A percentile compares a stretch with the other conserved stretches of the same genome.
Evolutionary conservation across 2,113 vertebrate genomes (phyloP).

Genomic region (Rostratula benghalensis): DNA sequence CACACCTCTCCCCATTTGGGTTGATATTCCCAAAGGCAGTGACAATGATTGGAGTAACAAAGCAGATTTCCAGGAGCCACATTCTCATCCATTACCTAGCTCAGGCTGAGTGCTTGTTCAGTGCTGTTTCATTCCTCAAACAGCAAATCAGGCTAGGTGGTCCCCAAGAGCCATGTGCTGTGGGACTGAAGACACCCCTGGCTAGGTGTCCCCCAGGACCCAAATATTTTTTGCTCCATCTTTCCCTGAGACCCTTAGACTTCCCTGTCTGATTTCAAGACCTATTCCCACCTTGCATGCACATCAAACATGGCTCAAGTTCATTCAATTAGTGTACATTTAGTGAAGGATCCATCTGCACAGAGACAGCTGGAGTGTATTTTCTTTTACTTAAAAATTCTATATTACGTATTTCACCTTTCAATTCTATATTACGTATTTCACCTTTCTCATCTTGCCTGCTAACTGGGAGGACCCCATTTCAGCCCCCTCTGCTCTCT

Average conservation of each 20-base stretch:
- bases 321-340: not conserved
- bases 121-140: not conserved
- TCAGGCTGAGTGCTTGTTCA: fast-evolving
- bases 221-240: not conserved
- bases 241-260: not conserved
- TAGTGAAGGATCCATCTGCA: not conserved
- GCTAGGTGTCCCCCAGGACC: too few relatives aligned
- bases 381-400: not conserved
- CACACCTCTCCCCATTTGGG: too few relatives aligned
- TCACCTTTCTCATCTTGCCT: not conserved
- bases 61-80: not conserved
- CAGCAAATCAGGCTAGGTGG: fast-evolving
- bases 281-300: not conserved
- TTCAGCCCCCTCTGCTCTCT: not conserved
- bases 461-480: not conserved
- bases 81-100: not conserved
- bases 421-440: not conserved
- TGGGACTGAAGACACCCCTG: not conserved
- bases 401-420: not conserved
- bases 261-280: not conserved
- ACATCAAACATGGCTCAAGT: not conserved
- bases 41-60: not conserved
- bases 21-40: not conserved
- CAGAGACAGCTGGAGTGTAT: not conserved
- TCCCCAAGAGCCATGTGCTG: not conserved